A percentile compares a stretch with the other conserved stretches of the same genome.
phyloP scores from a whole-genome alignment of 2,888 invertebrate species.

The Drosophila helvetica region DNA sequence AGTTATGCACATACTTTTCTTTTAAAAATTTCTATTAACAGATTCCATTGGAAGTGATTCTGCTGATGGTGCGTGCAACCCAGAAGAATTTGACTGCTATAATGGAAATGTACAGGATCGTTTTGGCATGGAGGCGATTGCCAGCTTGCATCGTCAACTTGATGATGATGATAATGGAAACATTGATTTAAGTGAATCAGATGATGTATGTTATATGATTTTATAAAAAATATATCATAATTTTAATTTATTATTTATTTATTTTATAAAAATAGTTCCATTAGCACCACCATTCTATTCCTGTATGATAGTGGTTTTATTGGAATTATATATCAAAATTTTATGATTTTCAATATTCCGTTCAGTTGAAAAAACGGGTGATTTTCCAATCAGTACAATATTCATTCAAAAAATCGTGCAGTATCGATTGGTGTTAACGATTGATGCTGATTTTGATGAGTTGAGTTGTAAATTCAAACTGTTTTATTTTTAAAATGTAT shows the following conservation, averaged over 20 bases:
- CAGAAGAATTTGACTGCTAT: slow-evolving; percentile 90
- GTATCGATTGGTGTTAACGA: too few relatives aligned
- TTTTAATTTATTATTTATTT: neutral
- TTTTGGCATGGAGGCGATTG: slow-evolving; percentile 96
- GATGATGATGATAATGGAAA: slow-evolving; percentile 99
- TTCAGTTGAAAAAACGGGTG: too few relatives aligned
- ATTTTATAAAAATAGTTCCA: neutral
- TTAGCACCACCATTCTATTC: neutral
- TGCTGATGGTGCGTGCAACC: slow-evolving; percentile 81
- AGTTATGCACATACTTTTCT: slow-evolving; percentile 1
- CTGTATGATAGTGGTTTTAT: neutral
- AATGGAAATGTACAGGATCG: slow-evolving; percentile 90
- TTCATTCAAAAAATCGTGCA: too few relatives aligned
- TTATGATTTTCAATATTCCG: too few relatives aligned
- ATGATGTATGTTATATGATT: slow-evolving; percentile 89
- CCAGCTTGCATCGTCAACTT: slow-evolving; percentile 94
- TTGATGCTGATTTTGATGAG: too few relatives aligned
- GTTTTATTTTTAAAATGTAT: too few relatives aligned
- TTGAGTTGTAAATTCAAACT: too few relatives aligned
- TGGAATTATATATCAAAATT: neutral
- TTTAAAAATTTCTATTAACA: slow-evolving; percentile 24
- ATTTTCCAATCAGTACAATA: too few relatives aligned
- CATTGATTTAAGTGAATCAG: slow-evolving; percentile 98
- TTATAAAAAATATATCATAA: slow-evolving; percentile 68
- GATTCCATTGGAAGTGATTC: slow-evolving; percentile 81